phyloP scores from a whole-genome alignment of 1,140 invertebrate genomes.

The Sesamia nonagrioides region DNA sequence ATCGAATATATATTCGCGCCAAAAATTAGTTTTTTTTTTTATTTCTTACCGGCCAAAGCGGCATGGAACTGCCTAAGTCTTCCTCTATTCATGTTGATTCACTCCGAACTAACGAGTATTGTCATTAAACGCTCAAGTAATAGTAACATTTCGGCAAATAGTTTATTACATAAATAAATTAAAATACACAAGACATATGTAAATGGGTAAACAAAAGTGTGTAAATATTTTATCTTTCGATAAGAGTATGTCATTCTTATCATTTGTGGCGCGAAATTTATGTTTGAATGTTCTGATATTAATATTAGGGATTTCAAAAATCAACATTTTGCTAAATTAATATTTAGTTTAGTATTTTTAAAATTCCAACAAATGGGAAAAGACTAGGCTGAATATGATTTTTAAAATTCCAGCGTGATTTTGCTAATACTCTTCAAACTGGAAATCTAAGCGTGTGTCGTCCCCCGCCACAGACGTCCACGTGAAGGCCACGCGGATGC shows the following conservation, averaged over 20 bases:
- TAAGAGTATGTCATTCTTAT: constrained; percentile 23
- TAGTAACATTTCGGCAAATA: constrained; percentile 38
- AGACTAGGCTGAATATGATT: no score
- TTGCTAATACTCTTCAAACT: background rate
- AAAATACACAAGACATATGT: constrained; percentile 35
- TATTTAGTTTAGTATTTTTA: background rate
- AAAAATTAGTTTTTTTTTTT: background rate
- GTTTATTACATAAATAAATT: constrained; percentile 37
- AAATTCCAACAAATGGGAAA: no score
- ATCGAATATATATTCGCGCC: background rate
- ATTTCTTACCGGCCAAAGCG: constrained; percentile 56
- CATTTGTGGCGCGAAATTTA: background rate
- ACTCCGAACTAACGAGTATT: background rate
- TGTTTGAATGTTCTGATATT: background rate
- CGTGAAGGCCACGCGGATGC: background rate
- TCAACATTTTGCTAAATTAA: constrained; percentile 12
- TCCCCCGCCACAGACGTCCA: background rate
- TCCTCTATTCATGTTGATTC: constrained; percentile 50
- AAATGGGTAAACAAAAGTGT: constrained; percentile 27
- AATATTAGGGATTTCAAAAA: constrained; percentile 3
- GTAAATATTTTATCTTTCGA: constrained; percentile 36
- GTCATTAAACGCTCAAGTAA: background rate
- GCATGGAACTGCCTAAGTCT: constrained; percentile 50
- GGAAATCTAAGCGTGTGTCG: background rate
- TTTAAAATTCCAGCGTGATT: background rate